phyloP scores from a whole-genome alignment of 2,888 invertebrate species.

The Pseudanteris insignis region DNA sequence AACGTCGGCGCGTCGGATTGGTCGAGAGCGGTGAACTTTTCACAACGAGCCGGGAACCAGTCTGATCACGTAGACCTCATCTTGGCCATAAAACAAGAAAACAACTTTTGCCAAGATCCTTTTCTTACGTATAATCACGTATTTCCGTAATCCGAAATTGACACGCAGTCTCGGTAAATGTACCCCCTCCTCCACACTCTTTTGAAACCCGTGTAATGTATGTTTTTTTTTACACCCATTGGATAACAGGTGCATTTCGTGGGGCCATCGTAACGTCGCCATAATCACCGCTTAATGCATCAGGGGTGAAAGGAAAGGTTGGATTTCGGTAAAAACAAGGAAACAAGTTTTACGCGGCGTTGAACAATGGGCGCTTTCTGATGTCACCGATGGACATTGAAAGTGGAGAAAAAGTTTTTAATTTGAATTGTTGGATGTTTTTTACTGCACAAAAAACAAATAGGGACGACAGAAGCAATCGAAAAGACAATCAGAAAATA shows the following conservation, averaged over 20 bases:
- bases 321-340: too few relatives aligned
- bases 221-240: slow-evolving; percentile 32
- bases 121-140: slow-evolving; percentile 44
- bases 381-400: too few relatives aligned
- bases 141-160: slow-evolving; percentile 40
- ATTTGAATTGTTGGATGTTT: too few relatives aligned
- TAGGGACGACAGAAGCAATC: too few relatives aligned
- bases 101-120: slow-evolving; percentile 47
- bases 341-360: background rate
- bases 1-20: slow-evolving; percentile 37
- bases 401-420: too few relatives aligned
- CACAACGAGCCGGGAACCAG: slow-evolving; percentile 40
- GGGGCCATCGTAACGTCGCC: slow-evolving; percentile 24
- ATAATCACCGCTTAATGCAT: slow-evolving; percentile 15
- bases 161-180: slow-evolving; percentile 34
- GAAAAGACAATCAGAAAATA: too few relatives aligned
- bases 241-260: slow-evolving; percentile 34
- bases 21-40: slow-evolving; percentile 49
- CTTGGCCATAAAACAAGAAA: slow-evolving; percentile 53
- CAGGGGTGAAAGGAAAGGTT: slow-evolving; percentile 14
- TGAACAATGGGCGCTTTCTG: too few relatives aligned
- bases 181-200: too few relatives aligned
- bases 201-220: too few relatives aligned
- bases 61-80: slow-evolving; percentile 64
- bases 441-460: too few relatives aligned